Evolutionary conservation across 2,113 vertebrate genomes (phyloP), one percentile per base, ranked within the genome.

Genomic region (Sander lucioperca): DNA sequence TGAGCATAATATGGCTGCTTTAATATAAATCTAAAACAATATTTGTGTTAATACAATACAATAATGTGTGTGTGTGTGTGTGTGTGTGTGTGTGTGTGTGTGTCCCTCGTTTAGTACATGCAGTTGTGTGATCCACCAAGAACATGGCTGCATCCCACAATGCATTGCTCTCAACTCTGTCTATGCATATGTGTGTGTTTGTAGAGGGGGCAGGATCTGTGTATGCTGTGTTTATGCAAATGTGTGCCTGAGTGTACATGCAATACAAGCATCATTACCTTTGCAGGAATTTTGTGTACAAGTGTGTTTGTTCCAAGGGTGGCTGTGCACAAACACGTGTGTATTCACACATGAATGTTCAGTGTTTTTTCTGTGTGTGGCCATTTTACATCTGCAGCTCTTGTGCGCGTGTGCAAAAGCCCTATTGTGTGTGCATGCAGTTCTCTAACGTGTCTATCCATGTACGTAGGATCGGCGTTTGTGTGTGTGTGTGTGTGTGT

Each of bases 131-230:
- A 87, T 69, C 73, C 69, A 85, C 59, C 70, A 61, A 85, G 88
- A 89, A 88, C 79, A 88, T 80, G 59, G 69, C 53, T 84, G 70
- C 61, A 85, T 77, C 85, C 91, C 91, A 93, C 66, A 89, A 90
- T 90, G 87, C 91, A 88, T 36, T 66, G 68, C 86, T 89, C 85
- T 88, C 78, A 85, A 68, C 87, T 85, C 57, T 84, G 56, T 69
- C 36, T 86, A 57, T 86, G 82, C 43, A 27, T 71, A 50, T 12
- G 68, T 74, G 36, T 27, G 74, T 57, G 75, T 75, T 43, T 70
- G 30, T 58, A 2, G 43, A 86, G 21, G 21, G 61, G 66, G 67
- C 10, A 75, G 18, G 0, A 81, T 86, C 30, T 82, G 47, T 71
- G 64, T 77, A 33, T 74, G 69, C 36, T 36, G 48, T 69, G 30